Evolutionary conservation across 2,888 invertebrate species (phyloP).

Genomic region (Dendrolimus houi): DNA sequence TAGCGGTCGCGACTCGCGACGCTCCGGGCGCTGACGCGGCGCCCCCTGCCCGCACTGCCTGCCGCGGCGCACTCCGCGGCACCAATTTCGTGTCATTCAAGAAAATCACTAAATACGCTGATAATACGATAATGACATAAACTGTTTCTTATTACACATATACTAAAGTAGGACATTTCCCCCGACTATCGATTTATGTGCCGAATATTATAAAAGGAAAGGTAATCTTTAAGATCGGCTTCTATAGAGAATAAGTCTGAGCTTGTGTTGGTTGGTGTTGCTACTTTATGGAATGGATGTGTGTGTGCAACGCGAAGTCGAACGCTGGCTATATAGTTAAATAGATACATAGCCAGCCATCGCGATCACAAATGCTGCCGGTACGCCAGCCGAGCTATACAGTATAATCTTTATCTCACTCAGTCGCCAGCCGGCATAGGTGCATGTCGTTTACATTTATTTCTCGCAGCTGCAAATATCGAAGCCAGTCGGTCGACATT

Average conservation of each 20-base stretch:
- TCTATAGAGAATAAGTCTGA: too few species aligned
- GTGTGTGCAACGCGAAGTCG: not conserved
- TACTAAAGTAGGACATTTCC: too few species aligned
- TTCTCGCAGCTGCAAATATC: constrained; percentile 39
- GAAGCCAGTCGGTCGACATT: constrained; percentile 64
- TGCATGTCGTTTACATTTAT: constrained; percentile 35
- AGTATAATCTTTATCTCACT: constrained; percentile 23
- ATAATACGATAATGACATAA: constrained; percentile 42
- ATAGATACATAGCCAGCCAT: not conserved
- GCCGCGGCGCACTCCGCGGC: constrained; percentile 22
- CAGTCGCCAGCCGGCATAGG: constrained; percentile 32
- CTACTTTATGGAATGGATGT: too few species aligned
- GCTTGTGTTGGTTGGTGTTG: too few species aligned
- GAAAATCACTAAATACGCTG: constrained; percentile 50
- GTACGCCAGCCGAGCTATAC: not conserved
- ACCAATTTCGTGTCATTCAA: constrained; percentile 52
- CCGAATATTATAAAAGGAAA: too few species aligned
- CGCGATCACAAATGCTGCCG: not conserved
- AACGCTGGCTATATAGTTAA: constrained; percentile 1
- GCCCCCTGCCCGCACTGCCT: constrained; percentile 21
- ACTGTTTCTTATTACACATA: constrained; percentile 15
- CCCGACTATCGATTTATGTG: too few species aligned
- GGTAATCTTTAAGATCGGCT: too few species aligned
- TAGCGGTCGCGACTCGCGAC: constrained; percentile 31
- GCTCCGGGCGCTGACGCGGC: constrained; percentile 34